Base-by-base conservation (phyloP, 2,797 vertebrate species). In the Acrocephalus scirpaceus region DNA sequence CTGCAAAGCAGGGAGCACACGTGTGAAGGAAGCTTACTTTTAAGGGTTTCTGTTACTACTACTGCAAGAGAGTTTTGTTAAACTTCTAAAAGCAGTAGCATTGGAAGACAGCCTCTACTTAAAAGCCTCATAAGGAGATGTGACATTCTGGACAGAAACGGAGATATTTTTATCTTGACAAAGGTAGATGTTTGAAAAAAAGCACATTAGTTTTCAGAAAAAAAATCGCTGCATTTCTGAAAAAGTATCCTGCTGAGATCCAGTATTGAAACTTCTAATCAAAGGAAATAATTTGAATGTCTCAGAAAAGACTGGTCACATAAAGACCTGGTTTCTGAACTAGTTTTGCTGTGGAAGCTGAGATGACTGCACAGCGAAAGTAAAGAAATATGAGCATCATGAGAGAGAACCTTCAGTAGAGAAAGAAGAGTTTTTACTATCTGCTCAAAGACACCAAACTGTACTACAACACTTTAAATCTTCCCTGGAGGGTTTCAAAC, bases 81-180 rank as follows among this genome's bases (percentile, higher is more conserved):
- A 92, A 86, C 42, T 80, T 90, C 60, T 92, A 54, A 95, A 86
- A 88, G 45, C 42, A 77, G 13, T 26, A 86, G 30, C 15, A 71
- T 71, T 80, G 60, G 53, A 91, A 87, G 65, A 77, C 34, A 86
- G 18, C 2, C n/a, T 61, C 8, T 38, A 54, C 29, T 66, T 67
- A 50, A 69, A 92, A 92, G 19, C 23, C 17, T 77, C 53, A 50
- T 74, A 74, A 90, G 48, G 53, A 77, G 48, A 54, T 61, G 27
- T 77, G 42, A 60, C 54, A 80, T 67, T 67, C 26, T 45, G 45
- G 50, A 88, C 40, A 83, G 79, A 80, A 88, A 88, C 22, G 19
- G 60, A 42, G 36, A 54, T 93, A 84, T 93, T 95, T 94, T 92
- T 87, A 40, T 78, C 80, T 54, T 89, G n/a, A 86, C 40, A 85